Conservation (phyloP, 2,888 invertebrate genomes). For the Euproctis similis region DNA sequence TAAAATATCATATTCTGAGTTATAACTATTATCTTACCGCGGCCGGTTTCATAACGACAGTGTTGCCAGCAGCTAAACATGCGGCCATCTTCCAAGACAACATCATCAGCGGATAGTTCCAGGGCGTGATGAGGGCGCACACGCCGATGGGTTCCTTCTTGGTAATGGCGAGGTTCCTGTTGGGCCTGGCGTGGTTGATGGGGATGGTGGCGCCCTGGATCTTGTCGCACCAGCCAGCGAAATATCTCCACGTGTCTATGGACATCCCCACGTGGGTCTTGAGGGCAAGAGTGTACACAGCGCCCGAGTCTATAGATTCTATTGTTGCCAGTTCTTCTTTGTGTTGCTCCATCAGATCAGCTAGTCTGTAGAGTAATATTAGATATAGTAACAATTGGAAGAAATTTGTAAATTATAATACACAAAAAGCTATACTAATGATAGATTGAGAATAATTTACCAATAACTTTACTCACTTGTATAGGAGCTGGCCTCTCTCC, state of each 20-base stretch:
- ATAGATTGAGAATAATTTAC: background rate
- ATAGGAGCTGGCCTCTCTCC: conserved; percentile 89
- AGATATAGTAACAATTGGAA: background rate
- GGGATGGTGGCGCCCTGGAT: conserved; percentile 93
- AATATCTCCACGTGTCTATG: conserved; percentile 97
- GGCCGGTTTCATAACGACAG: conserved; percentile 96
- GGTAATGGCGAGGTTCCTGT: conserved; percentile 89
- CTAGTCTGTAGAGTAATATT: conserved; percentile 80
- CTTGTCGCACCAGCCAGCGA: conserved; percentile 98
- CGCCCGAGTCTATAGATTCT: conserved; percentile 95
- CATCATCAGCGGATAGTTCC: conserved; percentile 99
- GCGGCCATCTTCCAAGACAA: conserved; percentile 99
- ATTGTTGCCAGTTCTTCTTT: conserved; percentile 96
- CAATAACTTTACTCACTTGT: conserved; percentile 79
- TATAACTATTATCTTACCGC: conserved; percentile 71
- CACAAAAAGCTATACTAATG: background rate
- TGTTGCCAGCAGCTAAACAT: conserved; percentile 96
- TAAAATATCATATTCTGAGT: no score
- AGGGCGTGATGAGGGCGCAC: conserved; percentile 94
- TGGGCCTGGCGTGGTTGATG: conserved; percentile 93
- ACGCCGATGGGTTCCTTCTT: conserved; percentile 95
- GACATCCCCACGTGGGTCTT: conserved; percentile 99
- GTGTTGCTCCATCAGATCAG: conserved; percentile 95
- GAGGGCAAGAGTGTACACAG: conserved; percentile 95
- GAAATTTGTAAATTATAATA: background rate